A percentile compares a stretch with the other conserved stretches of the same genome.
phyloP scores from a whole-genome alignment of 2,888 invertebrate species.

The Pedicia rivosa region DNA sequence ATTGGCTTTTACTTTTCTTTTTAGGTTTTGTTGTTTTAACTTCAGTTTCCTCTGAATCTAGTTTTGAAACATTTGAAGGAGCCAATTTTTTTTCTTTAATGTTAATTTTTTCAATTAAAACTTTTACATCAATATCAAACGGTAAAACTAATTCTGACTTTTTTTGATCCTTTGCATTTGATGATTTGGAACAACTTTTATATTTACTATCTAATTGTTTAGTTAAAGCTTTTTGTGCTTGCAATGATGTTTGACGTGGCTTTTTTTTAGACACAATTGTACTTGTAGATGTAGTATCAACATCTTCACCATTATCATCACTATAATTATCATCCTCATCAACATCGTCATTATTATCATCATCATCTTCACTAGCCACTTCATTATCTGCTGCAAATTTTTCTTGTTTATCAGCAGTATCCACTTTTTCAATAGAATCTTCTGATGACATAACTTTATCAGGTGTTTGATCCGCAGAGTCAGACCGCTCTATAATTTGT shows the following conservation, averaged over 20 bases:
- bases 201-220: no score
- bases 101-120: not conserved
- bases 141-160: no score
- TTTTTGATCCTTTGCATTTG: no score
- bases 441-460: constrained; percentile 1
- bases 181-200: no score
- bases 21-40: not conserved
- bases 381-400: constrained; percentile 11
- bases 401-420: not conserved
- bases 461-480: constrained; percentile 7
- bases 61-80: not conserved
- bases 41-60: not conserved
- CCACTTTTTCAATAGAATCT: not conserved
- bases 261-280: not conserved
- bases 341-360: constrained; percentile 3
- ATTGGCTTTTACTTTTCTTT: not conserved
- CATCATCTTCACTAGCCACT: constrained; percentile 7
- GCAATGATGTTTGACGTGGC: not conserved
- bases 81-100: not conserved
- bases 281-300: not conserved
- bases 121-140: no score
- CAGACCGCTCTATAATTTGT: constrained; percentile 13
- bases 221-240: constrained; percentile 2
- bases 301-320: constrained; percentile 7
- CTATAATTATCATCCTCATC: constrained; percentile 3